Percentiles rank a stretch among this genome's conserved stretches.
These are phyloP conservation scores for Brachypalpus laphriformis DNA, from an alignment of 2,888 invertebrate species.

Conservation along the genomic window DNA sequence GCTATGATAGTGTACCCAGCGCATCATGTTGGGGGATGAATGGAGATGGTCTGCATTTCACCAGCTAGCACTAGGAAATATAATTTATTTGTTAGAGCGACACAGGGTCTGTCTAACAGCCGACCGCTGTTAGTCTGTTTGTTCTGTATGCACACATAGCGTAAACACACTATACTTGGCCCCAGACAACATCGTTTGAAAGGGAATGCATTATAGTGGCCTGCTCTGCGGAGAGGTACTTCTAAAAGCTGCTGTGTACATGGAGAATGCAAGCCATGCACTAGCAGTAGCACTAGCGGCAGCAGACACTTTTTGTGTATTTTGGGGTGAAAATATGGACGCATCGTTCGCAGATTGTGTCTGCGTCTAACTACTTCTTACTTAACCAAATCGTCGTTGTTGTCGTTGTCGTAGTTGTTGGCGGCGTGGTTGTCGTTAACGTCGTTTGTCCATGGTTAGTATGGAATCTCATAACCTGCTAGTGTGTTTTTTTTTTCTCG, in stretches of 20 bases:
- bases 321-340: conserved; percentile 60
- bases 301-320: conserved; percentile 26
- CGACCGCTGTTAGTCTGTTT: conserved; percentile 15
- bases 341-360: conserved; percentile 46
- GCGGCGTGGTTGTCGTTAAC: conserved; percentile 52
- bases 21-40: not conserved
- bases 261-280: conserved; percentile 19
- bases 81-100: conserved; percentile 67
- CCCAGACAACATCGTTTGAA: conserved; percentile 36
- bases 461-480: conserved; percentile 41
- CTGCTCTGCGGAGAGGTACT: conserved; percentile 38
- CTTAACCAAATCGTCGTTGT: conserved; percentile 37
- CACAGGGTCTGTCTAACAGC: conserved; percentile 33
- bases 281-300: not conserved
- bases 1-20: conserved; percentile 15
- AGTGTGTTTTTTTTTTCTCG: not conserved
- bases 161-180: conserved; percentile 46
- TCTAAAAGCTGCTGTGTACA: conserved; percentile 28
- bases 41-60: conserved; percentile 48
- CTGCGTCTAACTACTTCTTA: conserved; percentile 44
- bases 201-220: conserved; percentile 30
- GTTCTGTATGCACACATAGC: conserved; percentile 30
- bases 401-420: conserved; percentile 1
- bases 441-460: conserved; percentile 41
- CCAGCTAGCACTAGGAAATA: conserved; percentile 45